These are phyloP conservation scores for Bombus terrestris DNA, from an alignment of 1,140 invertebrate genomes.

Conservation along the genomic window DNA sequence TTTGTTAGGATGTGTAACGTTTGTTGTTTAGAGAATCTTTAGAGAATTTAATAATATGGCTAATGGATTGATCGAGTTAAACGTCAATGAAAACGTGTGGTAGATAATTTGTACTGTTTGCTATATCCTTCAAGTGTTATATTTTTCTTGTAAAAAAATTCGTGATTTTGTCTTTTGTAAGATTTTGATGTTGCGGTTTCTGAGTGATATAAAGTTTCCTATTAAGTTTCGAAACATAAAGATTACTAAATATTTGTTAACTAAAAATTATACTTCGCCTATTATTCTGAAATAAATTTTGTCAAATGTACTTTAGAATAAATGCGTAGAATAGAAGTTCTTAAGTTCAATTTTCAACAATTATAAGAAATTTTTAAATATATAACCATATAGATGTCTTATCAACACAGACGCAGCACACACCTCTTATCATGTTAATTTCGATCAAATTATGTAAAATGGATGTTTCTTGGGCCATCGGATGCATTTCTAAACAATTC, in stretches of 20 bases:
- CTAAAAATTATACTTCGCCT: accelerated
- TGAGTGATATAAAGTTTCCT: neutral
- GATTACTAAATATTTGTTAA: neutral
- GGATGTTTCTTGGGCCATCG: constrained; percentile 55
- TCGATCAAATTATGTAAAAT: neutral
- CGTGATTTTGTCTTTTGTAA: too few species aligned
- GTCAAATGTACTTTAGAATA: too few species aligned
- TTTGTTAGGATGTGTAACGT: neutral
- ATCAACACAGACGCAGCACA: too few species aligned
- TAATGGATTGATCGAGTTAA: neutral
- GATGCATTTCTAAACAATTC: constrained; percentile 64
- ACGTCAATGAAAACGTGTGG: neutral
- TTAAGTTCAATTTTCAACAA: neutral
- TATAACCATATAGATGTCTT: too few species aligned
- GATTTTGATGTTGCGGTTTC: too few species aligned
- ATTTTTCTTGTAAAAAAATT: neutral
- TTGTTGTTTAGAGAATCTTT: neutral
- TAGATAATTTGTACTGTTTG: neutral
- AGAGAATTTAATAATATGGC: neutral
- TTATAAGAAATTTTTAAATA: neutral
- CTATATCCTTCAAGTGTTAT: neutral
- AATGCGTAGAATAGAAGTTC: too few species aligned
- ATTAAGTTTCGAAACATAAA: neutral
- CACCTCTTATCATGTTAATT: constrained; percentile 38
- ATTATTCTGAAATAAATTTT: neutral